Percentiles rank a stretch among this genome's conserved stretches.
Conservation (phyloP, 2,888 invertebrate genomes). For the Xestia sexstrigata region DNA sequence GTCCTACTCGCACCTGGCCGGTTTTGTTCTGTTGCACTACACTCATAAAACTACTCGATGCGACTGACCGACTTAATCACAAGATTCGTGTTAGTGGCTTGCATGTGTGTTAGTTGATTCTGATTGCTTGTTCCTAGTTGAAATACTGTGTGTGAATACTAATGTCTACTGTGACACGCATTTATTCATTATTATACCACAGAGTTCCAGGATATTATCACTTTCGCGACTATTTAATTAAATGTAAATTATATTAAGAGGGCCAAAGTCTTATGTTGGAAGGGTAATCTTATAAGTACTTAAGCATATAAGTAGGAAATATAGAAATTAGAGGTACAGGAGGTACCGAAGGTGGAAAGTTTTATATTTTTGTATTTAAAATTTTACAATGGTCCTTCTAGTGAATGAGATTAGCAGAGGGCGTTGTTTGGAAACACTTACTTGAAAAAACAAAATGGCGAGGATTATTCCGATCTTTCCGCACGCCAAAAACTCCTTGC, state of each 20-base stretch:
- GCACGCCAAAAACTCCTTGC: not conserved
- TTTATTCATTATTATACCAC: not conserved
- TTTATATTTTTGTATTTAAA: not conserved
- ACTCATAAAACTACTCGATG: not conserved
- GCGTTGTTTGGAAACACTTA: not conserved
- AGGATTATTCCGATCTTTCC: not conserved
- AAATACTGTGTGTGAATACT: not conserved
- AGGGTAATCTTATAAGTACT: slow-evolving; percentile 8
- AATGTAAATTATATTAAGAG: slow-evolving; percentile 21
- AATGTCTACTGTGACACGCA: not conserved
- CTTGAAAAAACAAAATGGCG: not conserved
- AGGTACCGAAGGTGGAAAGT: not conserved
- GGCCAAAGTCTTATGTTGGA: slow-evolving; percentile 2
- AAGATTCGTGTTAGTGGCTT: not conserved
- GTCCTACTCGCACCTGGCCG: too few relatives aligned
- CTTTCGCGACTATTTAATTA: slow-evolving; percentile 15
- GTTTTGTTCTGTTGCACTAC: too few relatives aligned
- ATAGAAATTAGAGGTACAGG: not conserved
- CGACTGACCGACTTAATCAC: not conserved
- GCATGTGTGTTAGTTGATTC: not conserved
- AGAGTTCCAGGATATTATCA: slow-evolving; percentile 19
- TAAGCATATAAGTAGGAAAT: not conserved
- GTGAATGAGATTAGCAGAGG: not conserved
- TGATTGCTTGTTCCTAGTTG: not conserved
- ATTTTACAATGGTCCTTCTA: not conserved